phyloP scores from a whole-genome alignment of 2,888 invertebrate species.

The Drosophila siamana region DNA sequence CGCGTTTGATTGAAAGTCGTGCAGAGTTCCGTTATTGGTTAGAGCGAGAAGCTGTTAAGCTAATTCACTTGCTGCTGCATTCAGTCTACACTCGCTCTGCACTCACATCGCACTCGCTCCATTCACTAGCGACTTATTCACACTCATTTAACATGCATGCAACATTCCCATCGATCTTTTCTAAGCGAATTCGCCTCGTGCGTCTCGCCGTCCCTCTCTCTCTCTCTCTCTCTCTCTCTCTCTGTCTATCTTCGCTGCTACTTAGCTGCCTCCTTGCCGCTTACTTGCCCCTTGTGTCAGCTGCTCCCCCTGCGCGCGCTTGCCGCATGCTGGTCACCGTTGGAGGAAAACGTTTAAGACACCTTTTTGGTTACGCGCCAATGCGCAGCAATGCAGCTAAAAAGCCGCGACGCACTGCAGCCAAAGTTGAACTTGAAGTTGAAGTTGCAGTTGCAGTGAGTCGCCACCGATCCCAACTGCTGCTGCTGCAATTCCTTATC shows the following conservation, averaged over 20 bases:
- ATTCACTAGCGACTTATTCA: constrained; percentile 36
- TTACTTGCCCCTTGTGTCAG: constrained; percentile 10
- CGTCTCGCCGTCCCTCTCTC: neutral
- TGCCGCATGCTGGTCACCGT: constrained; percentile 4
- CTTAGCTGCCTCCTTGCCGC: constrained; percentile 17
- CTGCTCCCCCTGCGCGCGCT: neutral
- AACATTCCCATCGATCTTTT: constrained; percentile 55
- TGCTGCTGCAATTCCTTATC: constrained; percentile 74
- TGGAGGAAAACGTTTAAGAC: constrained; percentile 71
- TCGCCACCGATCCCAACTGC: constrained; percentile 17
- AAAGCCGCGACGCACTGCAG: no score
- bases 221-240: neutral
- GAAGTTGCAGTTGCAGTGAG: neutral
- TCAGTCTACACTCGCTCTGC: neutral
- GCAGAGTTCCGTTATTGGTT: constrained; percentile 1
- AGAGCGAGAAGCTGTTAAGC: constrained; percentile 22
- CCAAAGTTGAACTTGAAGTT: neutral
- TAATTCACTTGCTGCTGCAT: constrained; percentile 33
- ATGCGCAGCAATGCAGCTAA: constrained; percentile 60
- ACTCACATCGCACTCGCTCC: constrained; percentile 6
- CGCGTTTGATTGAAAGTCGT: neutral
- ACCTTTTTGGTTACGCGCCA: constrained; percentile 75
- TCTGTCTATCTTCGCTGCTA: neutral
- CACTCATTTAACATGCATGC: constrained; percentile 48
- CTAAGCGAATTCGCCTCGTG: constrained; percentile 23